Evolutionary conservation across 2,797 vertebrate genomes (phyloP).

Genomic region (Sciurus vulgaris): DNA sequence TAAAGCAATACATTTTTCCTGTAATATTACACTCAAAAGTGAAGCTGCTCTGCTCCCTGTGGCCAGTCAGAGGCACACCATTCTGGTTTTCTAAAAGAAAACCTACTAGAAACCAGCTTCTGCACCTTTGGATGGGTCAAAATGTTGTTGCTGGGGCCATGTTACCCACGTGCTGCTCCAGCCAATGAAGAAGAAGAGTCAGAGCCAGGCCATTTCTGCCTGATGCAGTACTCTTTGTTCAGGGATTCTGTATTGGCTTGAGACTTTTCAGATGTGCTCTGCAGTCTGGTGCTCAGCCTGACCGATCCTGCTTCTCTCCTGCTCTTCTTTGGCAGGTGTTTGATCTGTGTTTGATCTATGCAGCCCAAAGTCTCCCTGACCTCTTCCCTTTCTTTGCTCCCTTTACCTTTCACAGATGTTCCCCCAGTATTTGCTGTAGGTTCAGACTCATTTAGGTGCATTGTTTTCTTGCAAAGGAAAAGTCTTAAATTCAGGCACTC

Average conservation of each 20-base stretch:
- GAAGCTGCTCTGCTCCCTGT: background rate
- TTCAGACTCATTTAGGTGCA: background rate
- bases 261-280: background rate
- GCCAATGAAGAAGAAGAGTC: background rate
- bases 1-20: background rate
- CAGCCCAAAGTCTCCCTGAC: background rate
- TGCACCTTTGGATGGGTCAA: background rate
- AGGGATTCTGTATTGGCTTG: background rate
- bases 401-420: background rate
- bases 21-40: background rate
- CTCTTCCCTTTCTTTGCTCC: background rate
- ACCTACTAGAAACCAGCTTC: background rate
- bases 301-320: background rate
- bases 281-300: background rate
- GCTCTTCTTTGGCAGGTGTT: background rate
- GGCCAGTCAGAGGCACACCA: background rate
- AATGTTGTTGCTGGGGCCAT: background rate
- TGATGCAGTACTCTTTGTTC: background rate
- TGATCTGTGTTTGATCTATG: background rate
- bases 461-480: slow-evolving; percentile 11
- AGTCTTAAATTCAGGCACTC: background rate
- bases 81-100: background rate
- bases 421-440: background rate
- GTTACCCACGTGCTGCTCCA: background rate
- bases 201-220: background rate